Evolutionary conservation across 2,797 vertebrate species (phyloP).

Genomic region (Sarcophilus harrisii): DNA sequence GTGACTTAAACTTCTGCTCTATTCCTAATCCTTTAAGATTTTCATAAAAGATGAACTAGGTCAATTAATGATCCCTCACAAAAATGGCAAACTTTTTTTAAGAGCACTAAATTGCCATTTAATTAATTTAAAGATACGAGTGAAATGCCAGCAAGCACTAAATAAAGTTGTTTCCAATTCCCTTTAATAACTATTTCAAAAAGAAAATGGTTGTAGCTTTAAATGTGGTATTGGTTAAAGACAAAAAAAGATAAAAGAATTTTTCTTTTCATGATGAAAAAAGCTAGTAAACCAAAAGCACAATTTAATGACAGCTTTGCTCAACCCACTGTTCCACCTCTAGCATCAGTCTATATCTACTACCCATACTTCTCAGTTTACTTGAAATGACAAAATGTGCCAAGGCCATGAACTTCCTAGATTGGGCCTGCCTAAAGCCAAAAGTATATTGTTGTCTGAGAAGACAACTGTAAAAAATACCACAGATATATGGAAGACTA

Average conservation of each 20-base stretch:
- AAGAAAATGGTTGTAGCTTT: conserved; percentile 50
- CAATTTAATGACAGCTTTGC: conserved; percentile 56
- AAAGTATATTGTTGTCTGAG: conserved; percentile 27
- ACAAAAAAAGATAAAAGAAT: conserved; percentile 50
- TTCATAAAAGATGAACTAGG: neutral
- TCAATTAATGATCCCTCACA: neutral
- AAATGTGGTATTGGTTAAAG: conserved; percentile 46
- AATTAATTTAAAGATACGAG: conserved; percentile 21
- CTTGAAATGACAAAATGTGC: conserved; percentile 49
- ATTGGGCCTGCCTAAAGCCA: conserved; percentile 9
- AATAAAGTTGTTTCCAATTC: conserved; percentile 34
- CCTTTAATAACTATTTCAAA: conserved; percentile 53
- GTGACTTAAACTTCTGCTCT: neutral
- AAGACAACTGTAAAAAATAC: conserved; percentile 23
- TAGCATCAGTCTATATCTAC: conserved; percentile 27
- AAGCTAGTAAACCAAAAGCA: conserved; percentile 53
- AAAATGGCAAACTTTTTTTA: neutral
- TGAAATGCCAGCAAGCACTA: conserved; percentile 42
- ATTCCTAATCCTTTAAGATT: conserved; percentile 8
- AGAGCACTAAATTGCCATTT: neutral
- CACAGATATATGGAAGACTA: conserved; percentile 16
- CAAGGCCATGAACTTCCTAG: conserved; percentile 46
- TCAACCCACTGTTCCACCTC: conserved; percentile 15
- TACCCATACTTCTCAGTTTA: conserved; percentile 39
- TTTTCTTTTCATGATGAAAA: conserved; percentile 55